phyloP scores from a whole-genome alignment of 1,140 invertebrate species.

The Atopsyche davidsoni region DNA sequence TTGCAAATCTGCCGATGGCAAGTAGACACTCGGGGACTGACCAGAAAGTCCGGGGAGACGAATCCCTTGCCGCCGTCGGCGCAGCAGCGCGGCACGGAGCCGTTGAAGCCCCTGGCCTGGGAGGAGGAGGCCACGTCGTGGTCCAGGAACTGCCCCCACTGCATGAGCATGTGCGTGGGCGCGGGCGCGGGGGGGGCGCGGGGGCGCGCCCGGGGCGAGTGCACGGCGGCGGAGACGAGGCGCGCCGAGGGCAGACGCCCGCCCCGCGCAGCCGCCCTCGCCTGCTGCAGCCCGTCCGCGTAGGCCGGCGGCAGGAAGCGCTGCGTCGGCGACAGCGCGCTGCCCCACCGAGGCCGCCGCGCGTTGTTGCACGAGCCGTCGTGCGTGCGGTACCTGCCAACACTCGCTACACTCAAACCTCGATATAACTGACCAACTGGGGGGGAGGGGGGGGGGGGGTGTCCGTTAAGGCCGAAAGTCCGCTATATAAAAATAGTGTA shows the following conservation, averaged over 20 bases:
- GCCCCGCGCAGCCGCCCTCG: slow-evolving; percentile 52
- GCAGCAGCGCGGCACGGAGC: slow-evolving; percentile 74
- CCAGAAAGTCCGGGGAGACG: slow-evolving; percentile 56
- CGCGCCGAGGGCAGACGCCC: slow-evolving; percentile 59
- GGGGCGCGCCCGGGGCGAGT: slow-evolving; percentile 51
- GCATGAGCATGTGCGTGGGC: slow-evolving; percentile 75
- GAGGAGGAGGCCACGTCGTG: slow-evolving; percentile 71
- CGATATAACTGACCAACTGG: too few relatives aligned
- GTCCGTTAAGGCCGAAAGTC: too few relatives aligned
- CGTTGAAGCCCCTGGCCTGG: slow-evolving; percentile 68
- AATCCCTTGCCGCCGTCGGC: slow-evolving; percentile 55
- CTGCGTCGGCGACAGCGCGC: slow-evolving; percentile 74
- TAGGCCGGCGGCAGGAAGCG: slow-evolving; percentile 77
- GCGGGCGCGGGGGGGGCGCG: slow-evolving; percentile 30
- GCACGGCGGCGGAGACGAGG: slow-evolving; percentile 59
- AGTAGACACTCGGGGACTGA: slow-evolving; percentile 34
- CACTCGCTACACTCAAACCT: too few relatives aligned
- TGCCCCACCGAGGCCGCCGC: slow-evolving; percentile 68
- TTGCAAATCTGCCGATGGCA: neutral
- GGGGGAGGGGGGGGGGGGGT: too few relatives aligned
- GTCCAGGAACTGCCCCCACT: slow-evolving; percentile 81
- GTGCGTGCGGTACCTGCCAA: slow-evolving; percentile 68
- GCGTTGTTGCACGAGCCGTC: slow-evolving; percentile 86
- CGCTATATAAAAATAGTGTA: too few relatives aligned
- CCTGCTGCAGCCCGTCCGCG: slow-evolving; percentile 65